These are phyloP conservation scores for Gymnarchus niloticus DNA, from an alignment of 2,113 vertebrate genomes.

Conservation along the genomic window DNA sequence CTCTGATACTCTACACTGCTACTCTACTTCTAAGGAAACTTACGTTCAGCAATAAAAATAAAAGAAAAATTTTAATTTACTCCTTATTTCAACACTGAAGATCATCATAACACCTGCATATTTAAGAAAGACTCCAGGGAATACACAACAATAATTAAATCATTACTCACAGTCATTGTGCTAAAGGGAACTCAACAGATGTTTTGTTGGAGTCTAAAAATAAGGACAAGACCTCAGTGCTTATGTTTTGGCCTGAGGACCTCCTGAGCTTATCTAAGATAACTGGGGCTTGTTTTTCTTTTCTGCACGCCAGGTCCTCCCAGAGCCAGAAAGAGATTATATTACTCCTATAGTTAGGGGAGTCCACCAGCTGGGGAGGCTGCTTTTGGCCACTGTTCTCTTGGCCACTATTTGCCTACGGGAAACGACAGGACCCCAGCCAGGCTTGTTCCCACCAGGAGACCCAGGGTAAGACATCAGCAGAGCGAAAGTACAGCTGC, in stretches of 20 bases:
- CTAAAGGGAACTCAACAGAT: not conserved
- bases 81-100: not conserved
- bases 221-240: not conserved
- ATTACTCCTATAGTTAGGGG: not conserved
- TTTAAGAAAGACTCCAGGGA: not conserved
- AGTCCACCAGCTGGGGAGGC: not conserved
- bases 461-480: not conserved
- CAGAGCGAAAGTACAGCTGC: not conserved
- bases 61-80: not conserved
- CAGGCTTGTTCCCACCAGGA: not conserved
- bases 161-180: not conserved
- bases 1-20: no score
- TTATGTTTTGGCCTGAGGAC: not conserved
- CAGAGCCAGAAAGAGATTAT: not conserved
- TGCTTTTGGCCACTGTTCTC: no score
- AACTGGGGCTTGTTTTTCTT: constrained; percentile 6
- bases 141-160: not conserved
- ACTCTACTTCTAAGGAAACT: not conserved
- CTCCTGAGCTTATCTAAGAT: not conserved
- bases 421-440: not conserved
- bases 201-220: not conserved
- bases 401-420: no score
- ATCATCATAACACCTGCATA: not conserved
- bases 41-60: not conserved
- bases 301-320: not conserved